A percentile compares a stretch with the other conserved stretches of the same genome.
Evolutionary conservation across 2,797 vertebrate genomes (phyloP).

Genomic region (Podarcis lilfordi): DNA sequence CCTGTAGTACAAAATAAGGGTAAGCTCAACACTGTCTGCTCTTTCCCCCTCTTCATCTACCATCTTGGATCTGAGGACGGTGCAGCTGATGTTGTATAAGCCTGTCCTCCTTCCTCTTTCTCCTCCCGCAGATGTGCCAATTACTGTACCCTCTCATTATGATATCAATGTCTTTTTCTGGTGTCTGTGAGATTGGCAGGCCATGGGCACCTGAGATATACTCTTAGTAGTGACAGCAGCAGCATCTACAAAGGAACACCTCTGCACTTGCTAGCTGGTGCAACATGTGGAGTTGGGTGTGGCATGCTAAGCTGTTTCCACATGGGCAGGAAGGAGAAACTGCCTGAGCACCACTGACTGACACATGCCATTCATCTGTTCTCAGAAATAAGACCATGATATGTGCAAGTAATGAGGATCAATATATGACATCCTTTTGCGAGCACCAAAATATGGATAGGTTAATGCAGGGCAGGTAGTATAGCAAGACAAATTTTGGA

Average conservation of each 20-base stretch:
- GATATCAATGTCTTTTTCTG: background rate
- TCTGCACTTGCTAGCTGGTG: background rate
- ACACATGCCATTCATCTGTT: background rate
- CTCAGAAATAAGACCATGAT: background rate
- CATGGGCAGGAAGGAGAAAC: background rate
- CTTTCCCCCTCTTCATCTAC: background rate
- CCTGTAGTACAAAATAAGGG: background rate
- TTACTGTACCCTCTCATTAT: background rate
- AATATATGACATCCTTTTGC: background rate
- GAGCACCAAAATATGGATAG: background rate
- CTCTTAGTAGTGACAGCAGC: background rate
- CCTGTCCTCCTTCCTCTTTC: background rate
- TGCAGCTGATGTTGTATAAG: background rate
- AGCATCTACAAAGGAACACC: background rate
- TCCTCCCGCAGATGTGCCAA: background rate
- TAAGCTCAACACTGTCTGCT: background rate
- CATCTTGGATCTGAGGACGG: background rate
- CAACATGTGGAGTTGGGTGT: background rate
- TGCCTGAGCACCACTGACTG: background rate
- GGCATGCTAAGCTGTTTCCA: background rate
- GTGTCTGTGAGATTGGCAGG: background rate
- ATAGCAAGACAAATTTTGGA: background rate
- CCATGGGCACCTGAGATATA: background rate
- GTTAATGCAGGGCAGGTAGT: background rate
- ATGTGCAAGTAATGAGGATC: background rate